These are phyloP conservation scores for Fundulus diaphanus DNA, from an alignment of 2,797 vertebrate species.

Conservation along the genomic window DNA sequence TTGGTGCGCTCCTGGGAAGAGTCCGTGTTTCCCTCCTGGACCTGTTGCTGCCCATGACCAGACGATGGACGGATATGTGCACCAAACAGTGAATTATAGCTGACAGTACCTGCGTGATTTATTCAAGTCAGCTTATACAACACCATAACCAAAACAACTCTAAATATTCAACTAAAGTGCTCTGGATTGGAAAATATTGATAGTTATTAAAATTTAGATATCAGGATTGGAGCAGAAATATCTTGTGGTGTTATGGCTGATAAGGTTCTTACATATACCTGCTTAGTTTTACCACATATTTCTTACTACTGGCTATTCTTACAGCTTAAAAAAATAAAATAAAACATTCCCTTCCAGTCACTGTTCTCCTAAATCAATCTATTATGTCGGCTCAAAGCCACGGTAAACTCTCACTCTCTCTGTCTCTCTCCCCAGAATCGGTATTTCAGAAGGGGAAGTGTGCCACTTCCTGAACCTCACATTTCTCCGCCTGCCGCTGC, in stretches of 20 bases:
- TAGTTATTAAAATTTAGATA: too few relatives aligned
- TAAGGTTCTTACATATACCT: too few relatives aligned
- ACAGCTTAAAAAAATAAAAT: background rate
- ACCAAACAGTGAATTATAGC: background rate
- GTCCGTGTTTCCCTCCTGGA: too few relatives aligned
- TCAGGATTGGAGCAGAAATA: too few relatives aligned
- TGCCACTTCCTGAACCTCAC: slow-evolving; percentile 72
- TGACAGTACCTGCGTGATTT: background rate
- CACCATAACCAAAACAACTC: background rate
- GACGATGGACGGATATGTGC: too few relatives aligned
- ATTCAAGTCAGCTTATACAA: background rate
- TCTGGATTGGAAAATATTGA: too few relatives aligned
- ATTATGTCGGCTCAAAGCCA: slow-evolving; percentile 25
- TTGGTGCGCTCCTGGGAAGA: too few relatives aligned
- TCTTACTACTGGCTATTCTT: background rate
- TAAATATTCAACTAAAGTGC: too few relatives aligned
- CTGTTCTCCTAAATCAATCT: slow-evolving; percentile 22
- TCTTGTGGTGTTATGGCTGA: too few relatives aligned
- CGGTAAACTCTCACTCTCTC: slow-evolving; percentile 35
- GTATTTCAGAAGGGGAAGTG: slow-evolving; percentile 49
- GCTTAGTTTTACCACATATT: too few relatives aligned
- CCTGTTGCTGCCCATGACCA: too few relatives aligned
- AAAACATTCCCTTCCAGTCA: background rate
- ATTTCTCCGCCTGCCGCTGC: slow-evolving; percentile 64
- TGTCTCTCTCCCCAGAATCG: slow-evolving; percentile 20